phyloP scores from a whole-genome alignment of 2,888 invertebrate species.

The Caradrina clavipalpis region DNA sequence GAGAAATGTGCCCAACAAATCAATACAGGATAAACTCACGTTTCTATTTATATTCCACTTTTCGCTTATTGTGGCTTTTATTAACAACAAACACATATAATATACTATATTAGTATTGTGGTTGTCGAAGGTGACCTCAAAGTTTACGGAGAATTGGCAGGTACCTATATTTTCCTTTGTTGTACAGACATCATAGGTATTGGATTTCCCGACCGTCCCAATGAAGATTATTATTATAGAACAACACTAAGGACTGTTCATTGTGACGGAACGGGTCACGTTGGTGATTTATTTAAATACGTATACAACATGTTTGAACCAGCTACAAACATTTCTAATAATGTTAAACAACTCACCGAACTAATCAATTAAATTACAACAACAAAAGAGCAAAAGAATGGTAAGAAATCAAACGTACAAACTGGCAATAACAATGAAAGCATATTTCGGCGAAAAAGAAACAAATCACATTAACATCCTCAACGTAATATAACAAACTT shows the following conservation, averaged over 20 bases:
- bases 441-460: constrained; percentile 50
- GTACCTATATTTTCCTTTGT: constrained; percentile 46
- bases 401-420: constrained; percentile 27
- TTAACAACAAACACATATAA: constrained; percentile 2
- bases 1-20: constrained; percentile 33
- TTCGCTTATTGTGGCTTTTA: constrained; percentile 12
- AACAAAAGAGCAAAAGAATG: constrained; percentile 23
- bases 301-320: constrained; percentile 19
- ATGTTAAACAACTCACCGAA: constrained; percentile 10
- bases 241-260: constrained; percentile 31
- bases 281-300: constrained; percentile 1
- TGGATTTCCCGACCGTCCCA: constrained; percentile 25
- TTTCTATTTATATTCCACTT: constrained; percentile 16
- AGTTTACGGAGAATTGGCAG: constrained; percentile 45
- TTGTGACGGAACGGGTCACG: constrained; percentile 1
- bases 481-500: constrained; percentile 64
- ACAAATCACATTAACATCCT: constrained; percentile 61
- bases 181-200: constrained; percentile 39
- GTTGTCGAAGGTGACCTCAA: constrained; percentile 42
- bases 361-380: constrained; percentile 35
- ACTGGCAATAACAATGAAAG: constrained; percentile 50
- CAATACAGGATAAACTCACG: constrained; percentile 24
- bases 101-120: constrained; percentile 21
- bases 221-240: constrained; percentile 41
- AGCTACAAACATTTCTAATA: constrained; percentile 1